phyloP scores from a whole-genome alignment of 2,113 vertebrate genomes.

The Eulacestoma nigropectus region DNA sequence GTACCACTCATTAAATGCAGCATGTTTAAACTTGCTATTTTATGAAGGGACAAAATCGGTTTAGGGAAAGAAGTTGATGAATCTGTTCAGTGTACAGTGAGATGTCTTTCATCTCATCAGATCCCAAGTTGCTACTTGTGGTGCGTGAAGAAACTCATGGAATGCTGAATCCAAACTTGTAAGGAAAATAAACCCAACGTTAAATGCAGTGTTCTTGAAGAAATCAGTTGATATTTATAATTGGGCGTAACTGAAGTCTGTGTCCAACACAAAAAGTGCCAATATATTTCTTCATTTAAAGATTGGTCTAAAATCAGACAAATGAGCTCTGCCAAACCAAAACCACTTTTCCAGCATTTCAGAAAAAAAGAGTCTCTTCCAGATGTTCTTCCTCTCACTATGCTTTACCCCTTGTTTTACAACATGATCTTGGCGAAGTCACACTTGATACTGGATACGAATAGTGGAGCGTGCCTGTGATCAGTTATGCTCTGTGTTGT shows the following conservation, averaged over 20 bases:
- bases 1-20: not conserved
- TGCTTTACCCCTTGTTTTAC: not conserved
- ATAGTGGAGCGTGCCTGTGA: not conserved
- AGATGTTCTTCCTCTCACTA: not conserved
- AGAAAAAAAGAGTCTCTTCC: not conserved
- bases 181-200: not conserved
- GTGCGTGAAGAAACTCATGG: not conserved
- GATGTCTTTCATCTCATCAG: not conserved
- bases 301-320: not conserved
- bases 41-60: not conserved
- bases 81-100: not conserved
- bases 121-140: not conserved
- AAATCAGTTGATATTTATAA: not conserved
- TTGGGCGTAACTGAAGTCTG: not conserved
- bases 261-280: not conserved
- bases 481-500: not conserved
- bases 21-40: not conserved
- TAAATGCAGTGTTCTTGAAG: not conserved
- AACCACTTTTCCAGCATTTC: not conserved
- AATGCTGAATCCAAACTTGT: not conserved
- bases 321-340: not conserved
- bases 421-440: not conserved
- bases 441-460: not conserved
- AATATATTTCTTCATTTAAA: not conserved
- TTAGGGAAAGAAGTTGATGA: not conserved